A percentile compares a stretch with the other conserved stretches of the same genome.
These are phyloP conservation scores for Sphinx pinastri DNA, from an alignment of 2,888 invertebrate species.

Conservation along the genomic window DNA sequence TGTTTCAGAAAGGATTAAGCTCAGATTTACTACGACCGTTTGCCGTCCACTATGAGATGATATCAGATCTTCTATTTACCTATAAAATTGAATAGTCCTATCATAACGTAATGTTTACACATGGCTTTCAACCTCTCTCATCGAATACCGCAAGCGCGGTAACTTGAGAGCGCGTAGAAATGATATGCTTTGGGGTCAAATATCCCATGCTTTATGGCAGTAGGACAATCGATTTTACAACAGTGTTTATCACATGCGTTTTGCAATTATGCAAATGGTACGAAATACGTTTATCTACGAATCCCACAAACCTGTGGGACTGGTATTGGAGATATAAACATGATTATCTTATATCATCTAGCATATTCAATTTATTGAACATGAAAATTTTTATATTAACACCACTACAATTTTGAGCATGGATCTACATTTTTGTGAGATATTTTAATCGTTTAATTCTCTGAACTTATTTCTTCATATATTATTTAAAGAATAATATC, in stretches of 20 bases:
- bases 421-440: no score
- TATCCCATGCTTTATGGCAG: constrained; percentile 48
- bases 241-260: constrained; percentile 29
- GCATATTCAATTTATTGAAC: background rate
- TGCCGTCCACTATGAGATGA: no score
- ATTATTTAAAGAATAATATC: background rate
- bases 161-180: constrained; percentile 57
- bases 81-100: no score
- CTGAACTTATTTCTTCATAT: background rate
- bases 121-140: constrained; percentile 39
- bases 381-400: background rate
- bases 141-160: constrained; percentile 62
- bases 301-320: background rate
- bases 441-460: no score
- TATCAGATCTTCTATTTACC: no score
- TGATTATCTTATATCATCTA: constrained; percentile 7
- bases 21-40: no score
- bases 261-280: constrained; percentile 7
- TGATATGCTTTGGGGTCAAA: constrained; percentile 44
- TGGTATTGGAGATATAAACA: background rate
- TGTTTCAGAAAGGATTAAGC: no score
- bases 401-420: no score
- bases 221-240: constrained; percentile 43
- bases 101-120: no score
- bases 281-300: constrained; percentile 23